Conservation (phyloP, 2,888 invertebrate genomes). For the Sinopyrophorus schimmeli region DNA sequence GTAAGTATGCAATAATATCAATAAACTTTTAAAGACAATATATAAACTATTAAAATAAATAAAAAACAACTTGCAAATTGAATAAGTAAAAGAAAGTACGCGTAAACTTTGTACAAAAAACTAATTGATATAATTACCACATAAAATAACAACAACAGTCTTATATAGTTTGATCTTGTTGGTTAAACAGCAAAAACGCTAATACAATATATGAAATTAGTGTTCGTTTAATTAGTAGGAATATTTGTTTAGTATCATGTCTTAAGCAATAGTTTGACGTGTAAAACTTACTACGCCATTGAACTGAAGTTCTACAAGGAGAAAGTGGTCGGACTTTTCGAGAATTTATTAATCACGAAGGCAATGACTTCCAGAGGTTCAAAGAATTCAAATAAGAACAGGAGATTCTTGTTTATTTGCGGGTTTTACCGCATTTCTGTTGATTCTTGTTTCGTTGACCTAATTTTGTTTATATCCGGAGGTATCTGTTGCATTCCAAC, state of each 20-base stretch:
- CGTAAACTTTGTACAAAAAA: slow-evolving; percentile 3
- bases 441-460: slow-evolving; percentile 2
- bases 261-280: slow-evolving; percentile 15
- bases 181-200: too few species aligned
- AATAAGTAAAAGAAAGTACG: too few species aligned
- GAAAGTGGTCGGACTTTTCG: slow-evolving; percentile 53
- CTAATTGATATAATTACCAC: too few species aligned
- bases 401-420: slow-evolving; percentile 28
- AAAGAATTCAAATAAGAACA: slow-evolving; percentile 33
- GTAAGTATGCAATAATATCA: too few species aligned
- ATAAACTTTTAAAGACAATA: too few species aligned
- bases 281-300: slow-evolving; percentile 40
- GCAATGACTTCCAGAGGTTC: slow-evolving; percentile 47
- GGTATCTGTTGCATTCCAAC: slow-evolving; percentile 1
- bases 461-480: slow-evolving; percentile 16
- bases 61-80: too few species aligned
- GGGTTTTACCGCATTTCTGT: slow-evolving; percentile 24
- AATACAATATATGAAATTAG: too few species aligned
- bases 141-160: too few species aligned
- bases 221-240: slow-evolving; percentile 15
- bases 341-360: slow-evolving; percentile 48
- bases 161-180: too few species aligned
- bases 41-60: too few species aligned
- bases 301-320: slow-evolving; percentile 43
- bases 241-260: slow-evolving; percentile 9